Evolutionary conservation across 2,888 invertebrate species (phyloP).

Genomic region (Watsonalla binaria): DNA sequence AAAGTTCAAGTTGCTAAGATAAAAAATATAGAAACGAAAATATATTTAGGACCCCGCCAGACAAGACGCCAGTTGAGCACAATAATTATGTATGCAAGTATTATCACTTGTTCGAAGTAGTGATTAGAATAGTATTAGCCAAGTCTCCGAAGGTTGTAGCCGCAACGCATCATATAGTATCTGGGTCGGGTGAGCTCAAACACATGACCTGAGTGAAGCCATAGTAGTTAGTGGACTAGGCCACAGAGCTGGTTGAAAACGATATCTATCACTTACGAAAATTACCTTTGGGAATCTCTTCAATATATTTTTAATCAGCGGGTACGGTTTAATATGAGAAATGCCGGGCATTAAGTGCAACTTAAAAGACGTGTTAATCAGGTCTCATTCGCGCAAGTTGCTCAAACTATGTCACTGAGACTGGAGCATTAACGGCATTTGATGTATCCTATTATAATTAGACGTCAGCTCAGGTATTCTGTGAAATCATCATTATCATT

Average conservation of each 20-base stretch:
- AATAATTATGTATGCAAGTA: not conserved
- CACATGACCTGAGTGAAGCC: conserved; percentile 42
- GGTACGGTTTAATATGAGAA: not conserved
- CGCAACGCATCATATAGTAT: conserved; percentile 36
- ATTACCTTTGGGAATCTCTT: too few species aligned
- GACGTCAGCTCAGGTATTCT: not conserved
- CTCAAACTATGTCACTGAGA: conserved; percentile 25
- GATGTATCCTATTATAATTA: conserved; percentile 12
- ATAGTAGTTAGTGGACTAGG: conserved; percentile 24
- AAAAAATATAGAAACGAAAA: too few species aligned
- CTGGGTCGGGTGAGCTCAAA: conserved; percentile 39
- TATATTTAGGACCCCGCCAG: too few species aligned
- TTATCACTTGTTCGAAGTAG: conserved; percentile 14
- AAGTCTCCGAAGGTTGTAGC: conserved; percentile 37
- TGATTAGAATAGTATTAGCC: conserved; percentile 17
- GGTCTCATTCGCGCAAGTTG: conserved; percentile 28
- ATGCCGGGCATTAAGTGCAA: conserved; percentile 3
- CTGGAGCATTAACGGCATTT: conserved; percentile 28
- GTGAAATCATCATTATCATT: not conserved
- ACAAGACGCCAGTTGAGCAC: too few species aligned
- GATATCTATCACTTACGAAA: too few species aligned
- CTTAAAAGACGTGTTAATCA: conserved; percentile 28
- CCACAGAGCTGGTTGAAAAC: conserved; percentile 5
- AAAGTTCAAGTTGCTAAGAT: too few species aligned
- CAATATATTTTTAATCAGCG: too few species aligned